Base-by-base conservation (phyloP, 2,797 vertebrate genomes). In the Monodelphis domestica region DNA sequence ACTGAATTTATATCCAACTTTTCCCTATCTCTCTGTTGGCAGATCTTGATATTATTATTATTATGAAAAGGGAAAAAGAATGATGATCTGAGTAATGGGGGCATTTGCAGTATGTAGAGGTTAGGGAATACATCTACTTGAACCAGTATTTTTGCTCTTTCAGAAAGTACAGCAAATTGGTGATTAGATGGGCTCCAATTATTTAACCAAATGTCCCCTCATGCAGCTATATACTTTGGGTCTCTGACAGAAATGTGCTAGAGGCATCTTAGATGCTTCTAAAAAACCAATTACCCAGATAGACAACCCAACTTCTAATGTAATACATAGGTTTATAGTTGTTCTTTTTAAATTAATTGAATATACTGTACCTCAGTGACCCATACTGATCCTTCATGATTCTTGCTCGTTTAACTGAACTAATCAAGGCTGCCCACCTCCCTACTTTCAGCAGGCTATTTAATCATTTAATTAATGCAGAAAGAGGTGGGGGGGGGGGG, bases 1-100 rank as follows among this genome's bases (percentile, higher is more conserved):
- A 95, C 87, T 88, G 84, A 95, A 94, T 93, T 94, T 50, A 94
- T 95, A 97, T 97, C 94, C 59, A 93, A 50, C 53, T 54, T 90
- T 91, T 30, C 52, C 1, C 54, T 14, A 11, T 15, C 1, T 50
- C 0, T 59, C 3, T 50, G 33, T 59, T 94, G 54, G 53, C 51
- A 96, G 89, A 91, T 59, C 12, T 94, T 88, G 90, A 93, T 38
- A 91, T 30, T 91, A 50, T 55, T 51, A 87, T 87, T 91, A 90
- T 24, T 57, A n/a, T 56, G 88, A 88, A 57, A 94, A 96, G 24
- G 26, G 26, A 87, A 90, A 95, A 89, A 59, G 92, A 89, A 93
- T 89, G 89, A 2, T 84, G 88, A 1, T 63, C 28, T 54, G 4
- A 89, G 90, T 29, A 88, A 94, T 89, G 30, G 54, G 10, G 38